phyloP scores from a whole-genome alignment of 2,888 invertebrate species.

The Chirona hameri region DNA sequence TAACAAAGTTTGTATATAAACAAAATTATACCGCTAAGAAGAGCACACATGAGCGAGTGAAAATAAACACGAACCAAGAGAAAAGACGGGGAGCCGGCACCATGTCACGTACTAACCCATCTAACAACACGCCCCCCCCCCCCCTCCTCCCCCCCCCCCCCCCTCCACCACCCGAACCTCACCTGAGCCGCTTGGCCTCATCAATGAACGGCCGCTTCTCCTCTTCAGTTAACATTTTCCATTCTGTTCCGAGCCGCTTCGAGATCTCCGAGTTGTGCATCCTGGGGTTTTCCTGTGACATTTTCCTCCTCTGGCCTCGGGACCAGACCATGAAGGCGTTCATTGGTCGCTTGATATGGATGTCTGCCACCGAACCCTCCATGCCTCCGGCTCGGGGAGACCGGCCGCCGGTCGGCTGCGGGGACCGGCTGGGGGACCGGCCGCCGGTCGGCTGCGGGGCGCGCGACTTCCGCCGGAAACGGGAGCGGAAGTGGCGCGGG shows the following conservation, averaged over 20 bases:
- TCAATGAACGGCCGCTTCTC: slow-evolving; percentile 93
- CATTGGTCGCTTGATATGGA: slow-evolving; percentile 41
- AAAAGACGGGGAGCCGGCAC: no score
- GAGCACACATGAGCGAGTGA: no score
- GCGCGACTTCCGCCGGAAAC: no score
- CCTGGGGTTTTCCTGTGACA: slow-evolving; percentile 41
- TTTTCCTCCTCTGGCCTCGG: slow-evolving; percentile 40
- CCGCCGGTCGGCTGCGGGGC: neutral
- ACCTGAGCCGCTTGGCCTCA: slow-evolving; percentile 81
- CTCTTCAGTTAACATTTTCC: slow-evolving; percentile 81
- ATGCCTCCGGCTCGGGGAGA: neutral
- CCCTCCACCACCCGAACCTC: neutral
- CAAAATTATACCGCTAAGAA: no score
- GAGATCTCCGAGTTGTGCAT: slow-evolving; percentile 42
- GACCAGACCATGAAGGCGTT: slow-evolving; percentile 42
- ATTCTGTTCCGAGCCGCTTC: slow-evolving; percentile 64
- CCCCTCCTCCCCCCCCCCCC: no score
- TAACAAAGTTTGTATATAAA: no score
- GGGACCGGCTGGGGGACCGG: neutral
- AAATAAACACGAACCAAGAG: no score
- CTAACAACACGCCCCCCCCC: no score
- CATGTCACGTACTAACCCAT: no score
- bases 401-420: neutral
- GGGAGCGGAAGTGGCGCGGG: no score
- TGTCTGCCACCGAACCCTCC: slow-evolving; percentile 26